These are phyloP conservation scores for Thereva unica DNA, from an alignment of 2,888 invertebrate species.

Conservation along the genomic window DNA sequence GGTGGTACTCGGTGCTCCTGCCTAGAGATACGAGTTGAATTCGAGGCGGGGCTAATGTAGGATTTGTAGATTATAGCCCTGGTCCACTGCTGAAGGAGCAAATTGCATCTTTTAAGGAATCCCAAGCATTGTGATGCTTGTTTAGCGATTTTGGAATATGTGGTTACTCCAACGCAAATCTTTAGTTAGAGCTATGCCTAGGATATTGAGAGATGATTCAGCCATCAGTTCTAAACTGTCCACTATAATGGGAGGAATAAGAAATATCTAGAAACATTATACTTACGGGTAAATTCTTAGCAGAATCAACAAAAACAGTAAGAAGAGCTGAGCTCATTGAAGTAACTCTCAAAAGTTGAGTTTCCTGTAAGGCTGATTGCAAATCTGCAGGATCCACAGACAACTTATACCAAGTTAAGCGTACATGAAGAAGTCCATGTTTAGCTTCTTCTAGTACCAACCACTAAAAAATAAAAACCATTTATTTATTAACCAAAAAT, in stretches of 20 bases:
- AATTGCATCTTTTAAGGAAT: too few relatives aligned
- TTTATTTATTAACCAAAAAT: neutral
- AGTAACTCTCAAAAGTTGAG: slow-evolving; percentile 72
- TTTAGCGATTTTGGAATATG: too few relatives aligned
- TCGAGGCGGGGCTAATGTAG: too few relatives aligned
- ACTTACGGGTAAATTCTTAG: slow-evolving; percentile 86
- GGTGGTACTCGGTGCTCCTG: too few relatives aligned
- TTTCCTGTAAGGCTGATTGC: slow-evolving; percentile 73
- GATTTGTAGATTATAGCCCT: too few relatives aligned
- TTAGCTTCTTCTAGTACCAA: slow-evolving; percentile 92
- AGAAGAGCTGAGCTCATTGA: slow-evolving; percentile 78
- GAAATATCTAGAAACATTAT: neutral
- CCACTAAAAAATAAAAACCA: slow-evolving; percentile 69
- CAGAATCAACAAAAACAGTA: slow-evolving; percentile 89
- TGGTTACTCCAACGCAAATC: too few relatives aligned
- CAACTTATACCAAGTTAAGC: slow-evolving; percentile 86
- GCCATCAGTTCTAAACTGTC: neutral
- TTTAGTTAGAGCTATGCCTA: too few relatives aligned
- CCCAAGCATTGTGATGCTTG: too few relatives aligned
- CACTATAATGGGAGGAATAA: neutral
- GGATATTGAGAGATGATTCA: too few relatives aligned
- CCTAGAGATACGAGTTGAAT: too few relatives aligned
- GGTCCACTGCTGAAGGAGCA: too few relatives aligned
- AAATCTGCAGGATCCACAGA: slow-evolving; percentile 73
- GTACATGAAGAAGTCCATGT: slow-evolving; percentile 89